A percentile compares a stretch with the other conserved stretches of the same genome.
Conservation (phyloP, 2,113 vertebrate genomes). For the Xyliphius kryptos region DNA sequence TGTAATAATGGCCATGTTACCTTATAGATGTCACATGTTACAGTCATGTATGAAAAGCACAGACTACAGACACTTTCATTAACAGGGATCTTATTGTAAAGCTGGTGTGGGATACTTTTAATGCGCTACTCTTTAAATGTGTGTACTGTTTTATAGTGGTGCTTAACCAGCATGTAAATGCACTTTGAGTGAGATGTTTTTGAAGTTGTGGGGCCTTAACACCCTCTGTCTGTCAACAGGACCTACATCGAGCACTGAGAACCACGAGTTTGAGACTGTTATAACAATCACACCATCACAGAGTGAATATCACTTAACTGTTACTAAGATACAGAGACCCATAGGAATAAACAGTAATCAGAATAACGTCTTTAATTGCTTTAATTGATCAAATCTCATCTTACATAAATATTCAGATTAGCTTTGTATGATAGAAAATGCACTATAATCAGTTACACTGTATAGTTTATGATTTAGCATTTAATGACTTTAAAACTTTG, state of each 20-base stretch:
- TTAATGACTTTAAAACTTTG: too few relatives aligned
- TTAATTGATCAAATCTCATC: not conserved
- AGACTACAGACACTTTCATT: too few relatives aligned
- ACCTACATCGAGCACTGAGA: constrained; percentile 21
- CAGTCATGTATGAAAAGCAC: too few relatives aligned
- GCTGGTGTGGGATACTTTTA: not conserved
- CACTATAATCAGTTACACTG: too few relatives aligned
- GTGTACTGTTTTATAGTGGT: constrained; percentile 19
- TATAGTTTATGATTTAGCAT: too few relatives aligned
- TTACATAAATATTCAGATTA: not conserved
- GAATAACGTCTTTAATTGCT: not conserved
- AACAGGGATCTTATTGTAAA: too few relatives aligned
- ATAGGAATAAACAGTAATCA: not conserved
- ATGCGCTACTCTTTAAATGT: not conserved
- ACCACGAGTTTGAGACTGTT: not conserved
- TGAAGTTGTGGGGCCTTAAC: constrained; percentile 17
- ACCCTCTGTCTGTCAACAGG: constrained; percentile 10
- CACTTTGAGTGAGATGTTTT: constrained; percentile 1
- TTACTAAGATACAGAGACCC: not conserved
- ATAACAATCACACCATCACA: not conserved
- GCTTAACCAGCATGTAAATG: constrained; percentile 19
- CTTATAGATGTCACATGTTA: too few relatives aligned
- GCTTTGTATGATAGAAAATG: too few relatives aligned
- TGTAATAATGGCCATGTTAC: too few relatives aligned
- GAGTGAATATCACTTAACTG: not conserved